Evolutionary conservation across 2,113 vertebrate genomes (phyloP).

Genomic region (Scolopax mira): DNA sequence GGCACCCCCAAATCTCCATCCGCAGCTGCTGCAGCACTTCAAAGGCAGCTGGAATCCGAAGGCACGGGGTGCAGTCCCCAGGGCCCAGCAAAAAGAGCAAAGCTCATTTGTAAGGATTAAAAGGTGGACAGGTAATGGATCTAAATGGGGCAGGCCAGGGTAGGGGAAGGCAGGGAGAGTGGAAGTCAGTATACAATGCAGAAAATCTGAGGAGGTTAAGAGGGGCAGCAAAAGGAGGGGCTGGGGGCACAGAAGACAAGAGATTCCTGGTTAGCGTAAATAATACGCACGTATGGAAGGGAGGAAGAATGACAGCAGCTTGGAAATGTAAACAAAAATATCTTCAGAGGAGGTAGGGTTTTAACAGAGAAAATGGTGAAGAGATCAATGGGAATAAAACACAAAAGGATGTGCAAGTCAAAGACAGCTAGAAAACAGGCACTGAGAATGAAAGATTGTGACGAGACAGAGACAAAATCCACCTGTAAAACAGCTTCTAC

Average conservation of each 20-base stretch:
- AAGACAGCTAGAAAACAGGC: neutral
- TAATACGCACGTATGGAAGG: neutral
- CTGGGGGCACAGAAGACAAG: neutral
- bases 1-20: neutral
- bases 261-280: constrained; percentile 17
- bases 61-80: neutral
- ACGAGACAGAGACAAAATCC: neutral
- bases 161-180: constrained; percentile 31
- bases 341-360: neutral
- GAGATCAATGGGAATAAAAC: neutral
- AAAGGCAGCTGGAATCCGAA: constrained; percentile 49
- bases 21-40: constrained; percentile 30
- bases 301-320: constrained; percentile 15
- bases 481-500: neutral
- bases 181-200: constrained; percentile 57
- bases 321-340: constrained; percentile 48
- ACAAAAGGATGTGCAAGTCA: neutral
- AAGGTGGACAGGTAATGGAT: constrained; percentile 61
- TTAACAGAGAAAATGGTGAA: neutral
- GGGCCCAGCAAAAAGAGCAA: constrained; percentile 27
- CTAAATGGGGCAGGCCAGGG: constrained; percentile 13
- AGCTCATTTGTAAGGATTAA: constrained; percentile 69
- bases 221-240: constrained; percentile 41
- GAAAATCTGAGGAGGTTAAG: constrained; percentile 58
- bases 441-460: neutral